A percentile compares a stretch with the other conserved stretches of the same genome.
Conservation (phyloP, 2,797 vertebrate genomes). For the Danio tinwini region DNA sequence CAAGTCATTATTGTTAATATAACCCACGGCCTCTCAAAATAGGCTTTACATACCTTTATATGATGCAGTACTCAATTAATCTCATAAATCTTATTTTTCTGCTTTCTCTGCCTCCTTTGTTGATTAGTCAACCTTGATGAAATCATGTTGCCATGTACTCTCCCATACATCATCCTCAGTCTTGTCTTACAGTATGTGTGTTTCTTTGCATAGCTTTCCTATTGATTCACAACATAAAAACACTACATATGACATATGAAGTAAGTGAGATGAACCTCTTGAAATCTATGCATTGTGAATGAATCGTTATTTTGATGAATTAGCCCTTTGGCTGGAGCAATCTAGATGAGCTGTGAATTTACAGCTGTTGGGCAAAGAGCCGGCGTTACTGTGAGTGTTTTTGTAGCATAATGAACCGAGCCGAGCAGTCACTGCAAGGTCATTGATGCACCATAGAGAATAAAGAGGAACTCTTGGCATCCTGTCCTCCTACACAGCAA, state of each 20-base stretch:
- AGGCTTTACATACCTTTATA: background rate
- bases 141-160: background rate
- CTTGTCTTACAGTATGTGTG: background rate
- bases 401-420: conserved; percentile 44
- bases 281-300: conserved; percentile 22
- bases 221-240: conserved; percentile 25
- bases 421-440: conserved; percentile 36
- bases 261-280: conserved; percentile 31
- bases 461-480: conserved; percentile 43
- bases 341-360: conserved; percentile 22
- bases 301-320: conserved; percentile 39
- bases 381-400: conserved; percentile 2
- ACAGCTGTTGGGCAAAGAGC: conserved; percentile 27
- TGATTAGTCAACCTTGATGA: background rate
- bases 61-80: background rate
- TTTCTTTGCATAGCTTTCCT: background rate
- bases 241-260: conserved; percentile 13
- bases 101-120: background rate
- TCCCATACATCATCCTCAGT: background rate
- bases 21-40: background rate
- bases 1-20: background rate
- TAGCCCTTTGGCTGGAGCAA: conserved; percentile 22
- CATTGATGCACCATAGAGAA: conserved; percentile 40
- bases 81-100: background rate
- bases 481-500: conserved; percentile 39